Evolutionary conservation across 2,113 vertebrate species (phyloP).

Genomic region (Erpornis zantholeuca): DNA sequence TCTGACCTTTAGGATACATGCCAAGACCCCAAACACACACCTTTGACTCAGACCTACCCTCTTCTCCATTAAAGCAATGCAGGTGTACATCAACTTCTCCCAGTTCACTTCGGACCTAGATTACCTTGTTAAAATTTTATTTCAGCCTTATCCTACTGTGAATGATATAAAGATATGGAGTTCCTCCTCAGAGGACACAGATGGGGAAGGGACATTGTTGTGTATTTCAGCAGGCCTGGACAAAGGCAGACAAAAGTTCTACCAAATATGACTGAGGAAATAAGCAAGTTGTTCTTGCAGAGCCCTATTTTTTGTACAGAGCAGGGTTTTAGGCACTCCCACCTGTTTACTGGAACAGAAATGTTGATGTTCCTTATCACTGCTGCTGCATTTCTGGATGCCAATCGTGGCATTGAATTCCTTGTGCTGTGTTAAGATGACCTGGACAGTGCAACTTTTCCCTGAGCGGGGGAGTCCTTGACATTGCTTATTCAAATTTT

Average conservation of each 20-base stretch:
- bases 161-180: background rate
- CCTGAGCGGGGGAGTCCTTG: background rate
- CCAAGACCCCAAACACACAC: background rate
- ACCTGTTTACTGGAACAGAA: background rate
- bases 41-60: background rate
- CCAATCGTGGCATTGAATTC: rapidly evolving
- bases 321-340: too few species aligned
- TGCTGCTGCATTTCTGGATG: background rate
- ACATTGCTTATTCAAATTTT: background rate
- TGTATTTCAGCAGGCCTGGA: background rate
- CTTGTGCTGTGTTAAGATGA: background rate
- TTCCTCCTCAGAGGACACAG: background rate
- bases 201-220: background rate
- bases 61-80: background rate
- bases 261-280: background rate
- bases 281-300: background rate
- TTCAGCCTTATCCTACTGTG: background rate
- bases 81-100: background rate
- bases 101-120: background rate
- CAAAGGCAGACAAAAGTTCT: background rate
- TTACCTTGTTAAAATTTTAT: background rate
- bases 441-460: background rate
- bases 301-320: background rate
- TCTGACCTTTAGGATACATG: background rate
- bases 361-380: background rate